phyloP scores from a whole-genome alignment of 2,113 vertebrate species.

The Gorilla gorilla region DNA sequence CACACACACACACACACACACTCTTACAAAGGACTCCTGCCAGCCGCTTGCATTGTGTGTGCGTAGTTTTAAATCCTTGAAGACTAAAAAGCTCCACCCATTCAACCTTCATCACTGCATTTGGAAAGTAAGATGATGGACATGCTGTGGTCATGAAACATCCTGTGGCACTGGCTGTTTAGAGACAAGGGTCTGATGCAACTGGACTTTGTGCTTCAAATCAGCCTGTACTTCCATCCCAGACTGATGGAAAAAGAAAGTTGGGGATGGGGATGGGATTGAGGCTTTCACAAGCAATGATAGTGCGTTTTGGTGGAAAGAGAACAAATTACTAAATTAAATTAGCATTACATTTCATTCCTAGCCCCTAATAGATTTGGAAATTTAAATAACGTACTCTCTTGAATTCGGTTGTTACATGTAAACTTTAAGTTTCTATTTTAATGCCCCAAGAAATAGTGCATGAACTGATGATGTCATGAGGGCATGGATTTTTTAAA shows the following conservation, averaged over 20 bases:
- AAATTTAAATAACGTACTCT: conserved; percentile 75
- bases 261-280: not conserved
- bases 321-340: conserved; percentile 81
- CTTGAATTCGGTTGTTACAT: conserved; percentile 71
- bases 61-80: conserved; percentile 35
- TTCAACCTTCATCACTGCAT: not conserved
- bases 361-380: conserved; percentile 67
- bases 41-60: conserved; percentile 44
- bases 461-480: conserved; percentile 28
- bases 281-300: conserved; percentile 71
- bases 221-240: conserved; percentile 72
- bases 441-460: conserved; percentile 62
- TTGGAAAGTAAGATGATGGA: not conserved
- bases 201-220: conserved; percentile 47
- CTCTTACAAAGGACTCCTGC: conserved; percentile 31
- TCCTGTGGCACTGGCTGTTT: conserved; percentile 33
- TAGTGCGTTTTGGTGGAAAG: conserved; percentile 69
- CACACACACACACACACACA: not conserved
- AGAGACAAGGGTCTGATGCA: conserved; percentile 13
- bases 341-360: conserved; percentile 80
- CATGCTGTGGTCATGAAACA: conserved; percentile 17
- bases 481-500: not conserved
- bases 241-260: conserved; percentile 58
- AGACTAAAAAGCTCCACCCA: conserved; percentile 52
- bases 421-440: conserved; percentile 65